A percentile compares a stretch with the other conserved stretches of the same genome.
Evolutionary conservation across 2,113 vertebrate species (phyloP).

Genomic region (Canis aureus): DNA sequence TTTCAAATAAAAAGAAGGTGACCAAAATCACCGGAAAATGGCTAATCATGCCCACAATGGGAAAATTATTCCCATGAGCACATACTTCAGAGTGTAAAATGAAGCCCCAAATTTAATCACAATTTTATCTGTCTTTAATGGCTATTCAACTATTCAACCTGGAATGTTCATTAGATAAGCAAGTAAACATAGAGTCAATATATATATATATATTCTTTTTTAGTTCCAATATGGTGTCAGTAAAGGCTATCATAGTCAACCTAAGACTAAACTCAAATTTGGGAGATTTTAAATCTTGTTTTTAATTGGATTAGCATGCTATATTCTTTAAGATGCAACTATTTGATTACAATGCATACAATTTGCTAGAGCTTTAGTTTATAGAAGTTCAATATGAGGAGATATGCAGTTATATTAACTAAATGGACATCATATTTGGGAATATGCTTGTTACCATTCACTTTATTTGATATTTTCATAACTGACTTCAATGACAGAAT

Average conservation of each 20-base stretch:
- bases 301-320: background rate
- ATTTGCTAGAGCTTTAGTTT: background rate
- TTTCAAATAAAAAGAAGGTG: constrained; percentile 73
- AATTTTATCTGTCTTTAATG: constrained; percentile 69
- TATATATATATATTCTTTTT: background rate
- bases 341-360: background rate
- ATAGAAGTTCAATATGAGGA: background rate
- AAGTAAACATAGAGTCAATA: background rate
- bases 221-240: background rate
- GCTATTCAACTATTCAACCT: constrained; percentile 50
- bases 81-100: constrained; percentile 67
- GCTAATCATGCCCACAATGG: constrained; percentile 80
- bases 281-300: background rate
- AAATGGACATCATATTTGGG: background rate
- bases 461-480: constrained; percentile 38
- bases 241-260: background rate
- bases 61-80: constrained; percentile 76
- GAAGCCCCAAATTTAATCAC: constrained; percentile 68
- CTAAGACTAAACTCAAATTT: background rate
- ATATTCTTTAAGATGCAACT: background rate
- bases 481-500: background rate
- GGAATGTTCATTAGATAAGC: constrained; percentile 74
- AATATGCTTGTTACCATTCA: background rate
- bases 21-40: constrained; percentile 77
- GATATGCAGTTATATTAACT: background rate